Conservation (phyloP, 2,113 vertebrate genomes). For the Gobiocypris rarus region DNA sequence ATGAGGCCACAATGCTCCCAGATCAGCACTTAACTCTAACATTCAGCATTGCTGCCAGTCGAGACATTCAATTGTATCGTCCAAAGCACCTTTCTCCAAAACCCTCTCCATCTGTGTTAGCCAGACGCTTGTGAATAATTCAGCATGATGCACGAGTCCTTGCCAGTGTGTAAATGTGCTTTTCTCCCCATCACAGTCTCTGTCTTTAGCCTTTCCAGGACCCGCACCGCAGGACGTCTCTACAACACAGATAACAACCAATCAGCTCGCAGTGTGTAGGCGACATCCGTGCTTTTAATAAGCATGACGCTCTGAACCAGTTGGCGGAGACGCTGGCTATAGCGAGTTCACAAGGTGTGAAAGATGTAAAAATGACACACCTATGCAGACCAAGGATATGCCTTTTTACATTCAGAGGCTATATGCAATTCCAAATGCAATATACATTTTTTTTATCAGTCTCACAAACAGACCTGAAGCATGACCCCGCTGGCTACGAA, state of each 20-base stretch:
- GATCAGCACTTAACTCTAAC: slow-evolving; percentile 31
- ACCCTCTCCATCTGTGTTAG: slow-evolving; percentile 27
- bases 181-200: slow-evolving; percentile 15
- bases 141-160: slow-evolving; percentile 15
- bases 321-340: neutral
- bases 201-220: slow-evolving; percentile 28
- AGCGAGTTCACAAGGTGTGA: neutral
- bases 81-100: slow-evolving; percentile 25
- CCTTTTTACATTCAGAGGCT: neutral
- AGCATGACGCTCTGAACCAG: slow-evolving; percentile 12
- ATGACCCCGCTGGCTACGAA: neutral
- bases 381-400: neutral
- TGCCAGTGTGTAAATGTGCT: slow-evolving; percentile 32
- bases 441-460: neutral
- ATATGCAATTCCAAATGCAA: neutral
- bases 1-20: neutral
- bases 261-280: slow-evolving; percentile 15
- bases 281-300: slow-evolving; percentile 19
- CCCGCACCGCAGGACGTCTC: slow-evolving; percentile 18
- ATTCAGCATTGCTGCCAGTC: slow-evolving; percentile 4
- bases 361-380: neutral
- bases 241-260: slow-evolving; percentile 34
- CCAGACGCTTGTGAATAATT: slow-evolving; percentile 49
- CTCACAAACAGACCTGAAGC: neutral
- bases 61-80: neutral